Conservation (phyloP, 2,888 invertebrate genomes). For the Tortricodes alternella region DNA sequence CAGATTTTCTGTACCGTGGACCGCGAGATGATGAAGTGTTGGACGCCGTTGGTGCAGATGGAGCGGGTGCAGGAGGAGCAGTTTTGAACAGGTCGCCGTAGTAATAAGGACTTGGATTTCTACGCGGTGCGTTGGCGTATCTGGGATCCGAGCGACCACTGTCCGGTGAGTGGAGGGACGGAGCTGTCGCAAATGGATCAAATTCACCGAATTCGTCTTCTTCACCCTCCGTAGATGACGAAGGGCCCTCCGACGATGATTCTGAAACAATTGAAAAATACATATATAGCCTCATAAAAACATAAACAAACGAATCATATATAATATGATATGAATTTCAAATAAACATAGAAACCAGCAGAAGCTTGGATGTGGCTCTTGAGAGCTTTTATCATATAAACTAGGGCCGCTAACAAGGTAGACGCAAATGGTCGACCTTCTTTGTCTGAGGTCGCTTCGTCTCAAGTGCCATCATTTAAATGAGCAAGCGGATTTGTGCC, state of each 20-base stretch:
- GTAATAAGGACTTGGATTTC: slow-evolving; percentile 92
- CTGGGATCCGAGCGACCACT: slow-evolving; percentile 83
- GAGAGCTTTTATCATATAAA: slow-evolving; percentile 45
- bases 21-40: slow-evolving; percentile 71
- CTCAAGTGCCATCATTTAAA: slow-evolving; percentile 62
- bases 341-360: not conserved
- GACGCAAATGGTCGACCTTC: slow-evolving; percentile 47
- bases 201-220: slow-evolving; percentile 83
- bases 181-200: slow-evolving; percentile 75
- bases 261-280: slow-evolving; percentile 58
- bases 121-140: slow-evolving; percentile 81
- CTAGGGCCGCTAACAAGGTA: slow-evolving; percentile 52
- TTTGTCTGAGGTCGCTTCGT: slow-evolving; percentile 56
- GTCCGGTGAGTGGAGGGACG: slow-evolving; percentile 87
- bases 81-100: slow-evolving; percentile 89
- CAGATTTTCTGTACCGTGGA: slow-evolving; percentile 87
- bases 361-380: not conserved
- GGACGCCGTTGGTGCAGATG: slow-evolving; percentile 78
- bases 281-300: too few species aligned
- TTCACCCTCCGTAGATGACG: slow-evolving; percentile 82
- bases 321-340: not conserved
- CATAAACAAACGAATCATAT: not conserved
- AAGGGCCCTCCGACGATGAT: slow-evolving; percentile 73
- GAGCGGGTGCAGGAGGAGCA: slow-evolving; percentile 67
- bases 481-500: slow-evolving; percentile 52